Conservation (phyloP, 2,113 vertebrate species). For the Euleptes europaea region DNA sequence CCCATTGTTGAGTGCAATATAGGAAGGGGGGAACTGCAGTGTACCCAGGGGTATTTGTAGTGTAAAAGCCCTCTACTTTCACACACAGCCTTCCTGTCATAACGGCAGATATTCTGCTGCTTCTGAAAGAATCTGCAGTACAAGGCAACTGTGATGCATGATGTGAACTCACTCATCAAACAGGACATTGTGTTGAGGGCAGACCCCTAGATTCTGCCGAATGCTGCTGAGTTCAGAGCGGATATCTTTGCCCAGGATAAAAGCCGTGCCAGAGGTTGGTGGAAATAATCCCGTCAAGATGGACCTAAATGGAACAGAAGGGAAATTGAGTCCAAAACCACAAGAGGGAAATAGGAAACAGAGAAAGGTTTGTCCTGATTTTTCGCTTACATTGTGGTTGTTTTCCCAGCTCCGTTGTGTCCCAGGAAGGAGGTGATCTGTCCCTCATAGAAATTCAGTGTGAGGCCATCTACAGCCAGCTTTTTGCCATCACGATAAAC, state of each 20-base stretch:
- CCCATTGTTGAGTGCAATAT: background rate
- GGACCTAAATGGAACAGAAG: conserved; percentile 79
- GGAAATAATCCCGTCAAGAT: conserved; percentile 96
- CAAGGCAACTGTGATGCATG: background rate
- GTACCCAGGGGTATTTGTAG: too few relatives aligned
- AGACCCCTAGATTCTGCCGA: conserved; percentile 92
- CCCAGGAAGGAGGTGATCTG: conserved; percentile 98
- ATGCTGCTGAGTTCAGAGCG: conserved; percentile 88
- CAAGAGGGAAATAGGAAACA: background rate
- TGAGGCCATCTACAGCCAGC: conserved; percentile 92
- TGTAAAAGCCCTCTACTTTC: background rate
- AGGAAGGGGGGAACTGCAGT: background rate
- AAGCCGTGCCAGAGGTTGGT: conserved; percentile 94
- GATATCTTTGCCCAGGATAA: conserved; percentile 94
- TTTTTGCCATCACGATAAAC: conserved; percentile 94
- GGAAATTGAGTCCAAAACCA: background rate
- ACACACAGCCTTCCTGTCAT: background rate
- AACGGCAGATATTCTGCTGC: background rate
- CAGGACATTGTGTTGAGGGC: conserved; percentile 96
- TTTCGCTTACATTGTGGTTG: conserved; percentile 93
- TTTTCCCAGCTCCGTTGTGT: conserved; percentile 97
- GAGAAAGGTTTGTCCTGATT: background rate
- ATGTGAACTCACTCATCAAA: conserved; percentile 92
- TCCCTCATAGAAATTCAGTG: conserved; percentile 94
- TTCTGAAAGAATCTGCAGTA: background rate